These are phyloP conservation scores for Listronotus bonariensis DNA, from an alignment of 1,140 invertebrate genomes.

Conservation along the genomic window DNA sequence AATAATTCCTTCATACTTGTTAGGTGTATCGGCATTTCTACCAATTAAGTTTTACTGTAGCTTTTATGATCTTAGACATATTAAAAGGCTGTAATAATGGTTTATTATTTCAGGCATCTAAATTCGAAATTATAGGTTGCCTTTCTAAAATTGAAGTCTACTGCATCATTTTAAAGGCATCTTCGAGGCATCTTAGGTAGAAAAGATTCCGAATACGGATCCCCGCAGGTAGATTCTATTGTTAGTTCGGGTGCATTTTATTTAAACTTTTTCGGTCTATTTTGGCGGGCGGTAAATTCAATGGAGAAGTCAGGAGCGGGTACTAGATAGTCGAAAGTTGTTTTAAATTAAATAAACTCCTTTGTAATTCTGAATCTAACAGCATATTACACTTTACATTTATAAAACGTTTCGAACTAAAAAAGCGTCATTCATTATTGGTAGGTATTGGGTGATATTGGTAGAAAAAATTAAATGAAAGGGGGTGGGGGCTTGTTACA, in stretches of 20 bases:
- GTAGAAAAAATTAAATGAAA: too few species aligned
- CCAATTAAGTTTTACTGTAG: conserved; percentile 27
- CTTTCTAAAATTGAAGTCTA: conserved; percentile 23
- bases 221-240: conserved; percentile 22
- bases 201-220: conserved; percentile 15
- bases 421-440: too few species aligned
- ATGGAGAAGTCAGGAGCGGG: too few species aligned
- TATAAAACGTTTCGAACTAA: too few species aligned
- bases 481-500: too few species aligned
- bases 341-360: too few species aligned
- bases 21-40: conserved; percentile 4
- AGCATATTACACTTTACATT: too few species aligned
- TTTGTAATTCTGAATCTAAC: too few species aligned
- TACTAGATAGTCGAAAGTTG: too few species aligned
- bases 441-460: too few species aligned
- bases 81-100: conserved; percentile 27
- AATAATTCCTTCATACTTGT: background rate
- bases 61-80: conserved; percentile 23
- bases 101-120: conserved; percentile 29
- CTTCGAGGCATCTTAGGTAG: conserved; percentile 11
- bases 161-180: conserved; percentile 8
- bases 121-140: conserved; percentile 28
- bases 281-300: background rate
- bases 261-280: conserved; percentile 4
- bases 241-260: conserved; percentile 9